phyloP scores from a whole-genome alignment of 2,888 invertebrate genomes.

The Diogma glabrata region DNA sequence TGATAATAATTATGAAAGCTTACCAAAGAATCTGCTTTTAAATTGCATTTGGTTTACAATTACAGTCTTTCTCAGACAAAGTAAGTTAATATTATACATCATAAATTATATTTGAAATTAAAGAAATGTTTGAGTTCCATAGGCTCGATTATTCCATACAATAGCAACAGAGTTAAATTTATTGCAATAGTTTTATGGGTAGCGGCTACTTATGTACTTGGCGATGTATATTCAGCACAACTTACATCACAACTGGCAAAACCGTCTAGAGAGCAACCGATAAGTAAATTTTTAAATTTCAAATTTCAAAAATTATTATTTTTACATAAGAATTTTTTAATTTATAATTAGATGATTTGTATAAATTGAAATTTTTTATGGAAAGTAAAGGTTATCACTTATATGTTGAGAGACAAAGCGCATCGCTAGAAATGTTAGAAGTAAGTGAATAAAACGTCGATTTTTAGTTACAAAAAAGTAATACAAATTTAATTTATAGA shows the following conservation, averaged over 20 bases:
- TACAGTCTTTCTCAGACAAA: conserved; percentile 57
- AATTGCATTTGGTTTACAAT: conserved; percentile 64
- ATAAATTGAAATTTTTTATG: conserved; percentile 55
- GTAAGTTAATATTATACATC: conserved; percentile 35
- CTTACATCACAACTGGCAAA: conserved; percentile 60
- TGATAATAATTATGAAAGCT: neutral
- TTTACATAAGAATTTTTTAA: neutral
- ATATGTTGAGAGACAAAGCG: conserved; percentile 60
- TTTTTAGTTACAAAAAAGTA: neutral
- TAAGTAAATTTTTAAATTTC: conserved; percentile 33
- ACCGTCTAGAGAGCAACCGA: conserved; percentile 58
- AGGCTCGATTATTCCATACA: conserved; percentile 36
- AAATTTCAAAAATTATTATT: neutral
- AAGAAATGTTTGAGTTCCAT: conserved; percentile 5
- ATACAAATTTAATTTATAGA: conserved; percentile 34
- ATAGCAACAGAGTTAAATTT: conserved; percentile 53
- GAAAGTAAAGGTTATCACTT: conserved; percentile 48
- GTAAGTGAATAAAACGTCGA: conserved; percentile 35
- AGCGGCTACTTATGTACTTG: conserved; percentile 66
- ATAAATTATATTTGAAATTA: neutral
- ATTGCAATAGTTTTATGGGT: conserved; percentile 58
- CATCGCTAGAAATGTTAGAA: conserved; percentile 56
- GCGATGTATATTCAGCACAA: conserved; percentile 69
- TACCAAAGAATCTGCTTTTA: conserved; percentile 35
- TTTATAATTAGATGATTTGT: conserved; percentile 40